Percentiles rank a stretch among this genome's conserved stretches.
Conservation (phyloP, 1,140 invertebrate genomes). For the Aphaenogaster ashmeadi region DNA sequence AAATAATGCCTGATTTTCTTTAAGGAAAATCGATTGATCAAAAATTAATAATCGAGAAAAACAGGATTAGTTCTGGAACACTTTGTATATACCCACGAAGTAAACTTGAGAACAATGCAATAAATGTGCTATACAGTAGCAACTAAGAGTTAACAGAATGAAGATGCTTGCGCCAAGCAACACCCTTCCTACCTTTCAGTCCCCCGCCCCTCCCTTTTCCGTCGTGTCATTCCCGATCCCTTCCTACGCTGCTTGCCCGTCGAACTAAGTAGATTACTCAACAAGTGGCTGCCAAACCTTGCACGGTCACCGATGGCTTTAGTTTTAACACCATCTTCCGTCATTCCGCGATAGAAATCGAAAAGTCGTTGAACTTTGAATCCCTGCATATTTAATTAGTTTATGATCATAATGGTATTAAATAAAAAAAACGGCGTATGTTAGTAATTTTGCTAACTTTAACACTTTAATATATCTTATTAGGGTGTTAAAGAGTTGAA, state of each 20-base stretch:
- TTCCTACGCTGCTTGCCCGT: slow-evolving; percentile 75
- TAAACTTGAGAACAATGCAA: slow-evolving; percentile 37
- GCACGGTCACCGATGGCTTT: slow-evolving; percentile 78
- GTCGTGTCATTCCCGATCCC: slow-evolving; percentile 65
- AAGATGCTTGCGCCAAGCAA: slow-evolving; percentile 37
- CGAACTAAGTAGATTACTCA: slow-evolving; percentile 87
- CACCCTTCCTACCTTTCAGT: not conserved
- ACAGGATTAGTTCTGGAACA: not conserved
- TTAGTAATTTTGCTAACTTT: not conserved
- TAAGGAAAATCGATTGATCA: not conserved
- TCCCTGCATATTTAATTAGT: not conserved
- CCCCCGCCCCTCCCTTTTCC: slow-evolving; percentile 44
- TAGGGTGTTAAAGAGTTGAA: not conserved
- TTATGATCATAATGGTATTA: not conserved
- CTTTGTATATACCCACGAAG: not conserved
- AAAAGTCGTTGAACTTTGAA: slow-evolving; percentile 32
- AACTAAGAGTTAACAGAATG: slow-evolving; percentile 55
- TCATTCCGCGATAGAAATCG: slow-evolving; percentile 11
- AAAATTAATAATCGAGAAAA: slow-evolving; percentile 18
- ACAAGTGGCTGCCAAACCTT: slow-evolving; percentile 86
- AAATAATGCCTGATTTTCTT: not conserved
- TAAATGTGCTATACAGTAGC: slow-evolving; percentile 27
- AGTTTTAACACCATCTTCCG: slow-evolving; percentile 76
- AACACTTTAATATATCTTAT: not conserved
- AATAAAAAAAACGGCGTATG: not conserved